Base-by-base conservation (phyloP, 2,113 vertebrate genomes). In the Peromyscus maniculatus region DNA sequence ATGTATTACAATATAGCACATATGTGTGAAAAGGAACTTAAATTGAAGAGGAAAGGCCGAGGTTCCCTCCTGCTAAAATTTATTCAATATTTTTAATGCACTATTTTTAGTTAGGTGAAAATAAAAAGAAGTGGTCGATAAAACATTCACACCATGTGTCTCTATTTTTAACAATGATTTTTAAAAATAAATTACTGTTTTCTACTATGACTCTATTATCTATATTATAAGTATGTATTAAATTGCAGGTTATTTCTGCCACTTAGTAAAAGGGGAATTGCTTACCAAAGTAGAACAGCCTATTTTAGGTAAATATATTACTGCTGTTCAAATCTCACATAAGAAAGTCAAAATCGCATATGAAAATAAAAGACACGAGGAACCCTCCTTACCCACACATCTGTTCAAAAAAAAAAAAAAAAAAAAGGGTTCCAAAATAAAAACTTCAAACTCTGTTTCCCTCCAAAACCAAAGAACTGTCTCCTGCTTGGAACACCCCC, bases 371-470 rank as follows among this genome's bases (percentile, higher is more conserved):
- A 87, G 69, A 72, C 22, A 36, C n/a, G 79, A 83, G 91, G 57
- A 69, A 87, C 55, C 5, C 75, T 24, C 5, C 75, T 24, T 0
- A 26, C 1, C 1, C 71, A 74, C 24, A 11, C 12, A 69, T 82
- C 64, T 59, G 36, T 28, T 80, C 46, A 72, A 43, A 21, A 9
- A 12, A 39, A 39, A 49, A 49, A 52, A 52, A 69, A 8, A 21
- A 39, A 22, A 39, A 83, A 59, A 15, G 7, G 59, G 3, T 66
- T 69, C 78, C 69, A 94, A 94, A 94, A 83, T 39, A 97, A 89
- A 95, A 94, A 97, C 95, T 93, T 97, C 80, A 49, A 89, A 96
- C 72, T 87, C 72, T 2, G 10, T 75, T 92, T 91, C 90, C 77
- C 39, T 97, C 91, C 66, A 95, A 87, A 96, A 96, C 21, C 69